Base-by-base conservation (phyloP, 2,113 vertebrate genomes). In the Pandion haliaetus region DNA sequence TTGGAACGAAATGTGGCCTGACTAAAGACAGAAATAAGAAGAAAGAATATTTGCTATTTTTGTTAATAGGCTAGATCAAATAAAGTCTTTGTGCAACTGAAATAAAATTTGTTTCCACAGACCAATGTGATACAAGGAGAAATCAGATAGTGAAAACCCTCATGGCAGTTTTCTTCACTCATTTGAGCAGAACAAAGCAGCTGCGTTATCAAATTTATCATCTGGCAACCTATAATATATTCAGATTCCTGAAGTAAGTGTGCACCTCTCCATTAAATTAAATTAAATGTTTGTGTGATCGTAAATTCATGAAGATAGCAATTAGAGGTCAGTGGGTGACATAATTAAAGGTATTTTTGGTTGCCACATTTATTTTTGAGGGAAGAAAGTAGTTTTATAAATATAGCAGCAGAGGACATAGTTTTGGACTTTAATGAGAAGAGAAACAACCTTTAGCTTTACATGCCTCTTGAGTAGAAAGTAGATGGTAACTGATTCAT, bases 191-290 rank as follows among this genome's bases (percentile, higher is more conserved):
- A 86, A 54, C 55, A 70, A 25, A 78, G 52, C 50, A 95, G 40
- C 67, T 91, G 26, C 29, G 9, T 71, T 92, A 94, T 66, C 59
- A 59, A 84, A 83, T 95, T 90, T 92, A 81, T 96, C 50, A 86
- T 70, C 67, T 88, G 55, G 23, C 29, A 81, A 58, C 25, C 17
- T 88, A 14, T 54, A 73, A 83, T 57, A 34, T 73, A 92, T 93
- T 94, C 76, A 78, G 26, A 78, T 70, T 78, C 90, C 18, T 80
- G 67, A 92, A 86, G 21, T 44, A 96, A 90, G 24, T 5, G 0
- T 58, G n/a, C 29, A 71, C 16, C 4, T 82, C 61, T 88, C 50
- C 26, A 87, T 91, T 94, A 88, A 88, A 92, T 92, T 81, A 82
- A 92, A 76, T 86, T 86, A 72, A 85, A 86, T 66, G 24, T 78